phyloP scores from a whole-genome alignment of 2,113 vertebrate genomes.

The Taxidea taxus region DNA sequence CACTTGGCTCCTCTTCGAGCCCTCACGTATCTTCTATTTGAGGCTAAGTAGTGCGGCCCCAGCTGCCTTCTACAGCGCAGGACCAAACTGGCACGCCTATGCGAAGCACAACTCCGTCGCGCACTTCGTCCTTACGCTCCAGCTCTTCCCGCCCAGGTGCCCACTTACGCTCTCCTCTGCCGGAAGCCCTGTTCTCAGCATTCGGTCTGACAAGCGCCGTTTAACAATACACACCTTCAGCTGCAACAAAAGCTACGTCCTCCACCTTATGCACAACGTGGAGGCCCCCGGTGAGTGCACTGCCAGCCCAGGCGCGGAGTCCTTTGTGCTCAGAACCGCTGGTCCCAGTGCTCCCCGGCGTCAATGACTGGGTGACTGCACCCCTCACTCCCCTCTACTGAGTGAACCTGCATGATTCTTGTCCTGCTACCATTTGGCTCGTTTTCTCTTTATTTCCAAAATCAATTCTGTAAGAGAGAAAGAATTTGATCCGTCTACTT shows the following conservation, averaged over 20 bases:
- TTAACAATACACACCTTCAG: neutral
- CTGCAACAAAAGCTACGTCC: neutral
- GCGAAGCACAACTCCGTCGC: neutral
- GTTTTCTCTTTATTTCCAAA: neutral
- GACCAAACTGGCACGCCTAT: neutral
- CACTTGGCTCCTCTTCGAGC: neutral
- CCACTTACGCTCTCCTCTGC: neutral
- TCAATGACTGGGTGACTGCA: neutral
- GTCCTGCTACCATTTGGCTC: neutral
- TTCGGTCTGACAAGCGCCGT: slow-evolving; percentile 22
- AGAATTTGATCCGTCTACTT: neutral
- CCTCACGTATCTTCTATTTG: neutral
- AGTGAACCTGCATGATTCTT: neutral
- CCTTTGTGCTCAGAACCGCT: neutral
- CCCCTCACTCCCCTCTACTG: neutral
- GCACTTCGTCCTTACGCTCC: neutral
- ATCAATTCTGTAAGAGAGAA: neutral
- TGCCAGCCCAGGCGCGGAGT: neutral
- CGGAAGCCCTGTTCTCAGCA: neutral
- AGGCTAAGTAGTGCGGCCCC: neutral
- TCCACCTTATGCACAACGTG: slow-evolving; percentile 27
- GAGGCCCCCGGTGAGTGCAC: neutral
- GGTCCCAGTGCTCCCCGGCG: neutral
- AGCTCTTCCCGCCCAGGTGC: neutral
- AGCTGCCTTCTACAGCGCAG: neutral